Evolutionary conservation across 2,888 invertebrate species (phyloP), one percentile per base, ranked within the genome.

Genomic region (Vanessa cardui): DNA sequence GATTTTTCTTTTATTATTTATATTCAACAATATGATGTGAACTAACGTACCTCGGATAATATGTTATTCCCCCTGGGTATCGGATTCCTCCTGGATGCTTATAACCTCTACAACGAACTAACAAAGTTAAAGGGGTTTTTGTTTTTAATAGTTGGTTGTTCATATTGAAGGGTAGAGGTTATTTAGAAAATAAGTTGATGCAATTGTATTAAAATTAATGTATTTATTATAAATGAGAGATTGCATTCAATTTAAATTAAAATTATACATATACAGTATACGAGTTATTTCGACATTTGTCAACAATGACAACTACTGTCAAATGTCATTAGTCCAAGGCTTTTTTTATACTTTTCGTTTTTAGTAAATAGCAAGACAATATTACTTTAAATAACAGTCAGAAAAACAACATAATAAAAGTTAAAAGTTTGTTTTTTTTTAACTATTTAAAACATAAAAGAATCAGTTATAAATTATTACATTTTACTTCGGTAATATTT

Each of bases 21-120:
- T 4, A 12, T 9, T 39, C 12, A 12, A 39, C 12, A 9, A 39
- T 33, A 7, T 33, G 26, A 9, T 39, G 2, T 12, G 39, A 39
- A 39, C 9, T 39, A 39, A 21, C 62, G 20, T 82, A 91, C 93
- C 93, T 90, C n/a, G 93, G 93, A 76, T 87, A 92, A 73, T 91
- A 93, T 5, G 78, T 73, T 72, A 93, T 93, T 45, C 94, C 93
- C 49, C 93, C 94, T 64, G 94, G 94, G 80, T 94, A 94, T 73
- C 90, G 87, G 70, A 94, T 90, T 64, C 94, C 94, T 50, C 92
- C 93, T n/a, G 84, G 84, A 70, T 83, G 80, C 79, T 80, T 87
- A 73, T 83, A 88, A 9, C 90, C 87, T 76, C 86, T 92, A 39
- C 76, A 75, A 58, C 91, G 82, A 70, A 72, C 64, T 58, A 80